Evolutionary conservation across 1,140 invertebrate species (phyloP), one percentile per base, ranked within the genome.

Genomic region (Brachionus paranguensis): DNA sequence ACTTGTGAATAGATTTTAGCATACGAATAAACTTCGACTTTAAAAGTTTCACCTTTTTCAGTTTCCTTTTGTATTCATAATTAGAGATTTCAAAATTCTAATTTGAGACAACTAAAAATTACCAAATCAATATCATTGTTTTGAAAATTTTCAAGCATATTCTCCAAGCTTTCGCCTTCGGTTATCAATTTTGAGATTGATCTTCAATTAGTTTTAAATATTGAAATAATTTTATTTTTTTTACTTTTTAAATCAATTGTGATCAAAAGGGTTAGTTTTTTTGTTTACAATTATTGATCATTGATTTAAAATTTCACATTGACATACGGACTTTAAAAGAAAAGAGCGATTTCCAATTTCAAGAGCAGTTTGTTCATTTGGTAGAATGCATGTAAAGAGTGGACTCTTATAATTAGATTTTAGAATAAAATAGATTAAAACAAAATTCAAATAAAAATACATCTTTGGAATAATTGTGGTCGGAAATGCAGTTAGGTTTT

Each of bases 1-100:
- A 65, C 37, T 64, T 81, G 78, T 8, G 53, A 17, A 45, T 81
- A 81, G 27, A 81, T 81, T 81, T 81, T 81, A 45, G 50, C 50
- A 68, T 24, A 81, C 2, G 27, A 20, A 45, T 81, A 81, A 65
- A 81, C 50, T 17, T 81, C 78, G 24, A 81, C 29, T 81, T 81
- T 81, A 47, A 81, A 81, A 60, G 78, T 81, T 6, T 64, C 53
- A 17, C 37, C 53, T 29, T 64, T 27, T 43, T 60, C 53, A 24
- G 64, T 14, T 4, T 43, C 50, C 78, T 81, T 60, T 7, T 43
- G n/a, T 17, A 37, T 37, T 37, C 33, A 37, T 29, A 29, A 29
- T 37, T 7, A 37, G 6, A 37, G 6, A 7, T 7, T 37, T 1
- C 33, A 7, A 37, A 37, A 37, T 37, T 47, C 1, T 3, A 33